phyloP scores from a whole-genome alignment of 2,888 invertebrate species.

The Dugesia japonica region DNA sequence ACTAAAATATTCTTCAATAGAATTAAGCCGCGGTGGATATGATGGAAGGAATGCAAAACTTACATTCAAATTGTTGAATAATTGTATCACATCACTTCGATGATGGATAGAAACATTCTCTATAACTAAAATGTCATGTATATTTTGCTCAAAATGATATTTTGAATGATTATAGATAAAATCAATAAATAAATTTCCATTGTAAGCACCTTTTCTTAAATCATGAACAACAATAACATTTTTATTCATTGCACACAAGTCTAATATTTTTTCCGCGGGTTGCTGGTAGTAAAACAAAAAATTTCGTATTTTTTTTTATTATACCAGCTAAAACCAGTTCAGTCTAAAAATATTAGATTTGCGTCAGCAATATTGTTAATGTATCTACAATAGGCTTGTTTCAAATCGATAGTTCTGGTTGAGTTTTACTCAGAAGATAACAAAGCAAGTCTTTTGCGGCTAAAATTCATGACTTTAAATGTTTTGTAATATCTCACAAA shows the following conservation, averaged over 20 bases:
- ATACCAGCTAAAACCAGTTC: neutral
- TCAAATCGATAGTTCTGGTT: neutral
- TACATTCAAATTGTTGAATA: neutral
- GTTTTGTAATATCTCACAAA: no score
- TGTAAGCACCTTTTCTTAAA: neutral
- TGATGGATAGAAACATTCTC: neutral
- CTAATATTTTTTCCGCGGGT: no score
- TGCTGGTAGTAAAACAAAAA: no score
- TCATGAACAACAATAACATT: neutral
- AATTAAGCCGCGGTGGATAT: neutral
- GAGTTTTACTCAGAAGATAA: neutral
- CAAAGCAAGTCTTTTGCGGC: neutral
- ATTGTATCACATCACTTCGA: neutral
- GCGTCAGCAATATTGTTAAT: neutral
- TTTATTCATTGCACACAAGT: neutral
- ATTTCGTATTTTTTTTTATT: neutral
- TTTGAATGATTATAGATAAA: slow-evolving; percentile 4
- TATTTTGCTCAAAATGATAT: neutral
- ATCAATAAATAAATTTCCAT: neutral
- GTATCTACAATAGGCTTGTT: neutral
- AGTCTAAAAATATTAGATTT: neutral
- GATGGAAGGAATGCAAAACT: neutral
- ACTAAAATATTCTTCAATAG: neutral
- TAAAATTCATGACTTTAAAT: neutral
- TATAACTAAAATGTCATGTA: neutral